These are phyloP conservation scores for Caenorhabditis inopinata DNA, from an alignment of 1,140 invertebrate genomes.

Conservation along the genomic window DNA sequence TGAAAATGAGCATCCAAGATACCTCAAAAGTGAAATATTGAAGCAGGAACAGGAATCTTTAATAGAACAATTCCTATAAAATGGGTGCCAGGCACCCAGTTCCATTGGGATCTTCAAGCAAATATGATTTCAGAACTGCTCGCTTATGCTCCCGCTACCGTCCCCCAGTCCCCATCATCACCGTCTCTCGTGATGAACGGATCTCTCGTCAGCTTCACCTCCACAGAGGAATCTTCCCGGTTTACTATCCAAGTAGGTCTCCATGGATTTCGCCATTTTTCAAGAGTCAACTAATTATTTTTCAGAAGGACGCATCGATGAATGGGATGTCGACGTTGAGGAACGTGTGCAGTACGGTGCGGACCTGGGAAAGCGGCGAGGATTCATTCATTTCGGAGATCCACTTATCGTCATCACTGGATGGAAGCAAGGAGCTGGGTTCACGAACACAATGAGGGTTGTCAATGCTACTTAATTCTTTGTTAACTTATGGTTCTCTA, in stretches of 20 bases:
- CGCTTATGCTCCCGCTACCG: slow-evolving; percentile 89
- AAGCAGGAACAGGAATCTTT: no score
- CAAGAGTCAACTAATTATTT: not conserved
- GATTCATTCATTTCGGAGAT: slow-evolving; percentile 83
- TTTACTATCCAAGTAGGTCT: slow-evolving; percentile 76
- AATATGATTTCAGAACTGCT: slow-evolving; percentile 68
- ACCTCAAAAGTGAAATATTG: no score
- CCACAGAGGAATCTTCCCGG: slow-evolving; percentile 87
- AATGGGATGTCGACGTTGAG: slow-evolving; percentile 96
- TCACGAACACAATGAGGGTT: slow-evolving; percentile 47
- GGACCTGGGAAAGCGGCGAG: slow-evolving; percentile 79
- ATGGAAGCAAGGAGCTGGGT: slow-evolving; percentile 71
- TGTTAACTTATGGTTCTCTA: not conserved
- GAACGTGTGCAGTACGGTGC: slow-evolving; percentile 83
- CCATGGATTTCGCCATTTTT: not conserved
- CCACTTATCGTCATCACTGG: slow-evolving; percentile 91
- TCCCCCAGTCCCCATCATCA: slow-evolving; percentile 92
- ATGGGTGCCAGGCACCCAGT: no score
- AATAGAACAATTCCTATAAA: no score
- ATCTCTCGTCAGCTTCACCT: slow-evolving; percentile 89
- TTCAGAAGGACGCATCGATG: slow-evolving; percentile 71
- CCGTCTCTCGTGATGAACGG: slow-evolving; percentile 83
- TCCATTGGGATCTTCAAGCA: not conserved
- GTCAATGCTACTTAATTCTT: slow-evolving; percentile 11
- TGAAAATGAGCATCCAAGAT: no score